These are phyloP conservation scores for Carapus acus DNA, from an alignment of 2,797 vertebrate genomes.

Conservation along the genomic window DNA sequence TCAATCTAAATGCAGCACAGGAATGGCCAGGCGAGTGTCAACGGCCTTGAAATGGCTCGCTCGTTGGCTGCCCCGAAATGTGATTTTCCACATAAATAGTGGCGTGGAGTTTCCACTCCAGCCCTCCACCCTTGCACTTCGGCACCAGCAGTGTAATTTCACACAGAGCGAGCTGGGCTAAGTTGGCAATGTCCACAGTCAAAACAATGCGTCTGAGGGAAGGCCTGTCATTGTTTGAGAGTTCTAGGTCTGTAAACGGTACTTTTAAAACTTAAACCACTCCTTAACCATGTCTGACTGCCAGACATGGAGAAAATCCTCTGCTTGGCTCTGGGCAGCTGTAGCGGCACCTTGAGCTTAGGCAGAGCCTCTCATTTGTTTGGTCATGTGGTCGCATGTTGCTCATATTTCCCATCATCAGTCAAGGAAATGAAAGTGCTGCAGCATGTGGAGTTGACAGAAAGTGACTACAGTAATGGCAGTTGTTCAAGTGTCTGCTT, in stretches of 20 bases:
- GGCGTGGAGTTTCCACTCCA: conserved; percentile 40
- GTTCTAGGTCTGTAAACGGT: conserved; percentile 1
- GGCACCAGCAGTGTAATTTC: conserved; percentile 16
- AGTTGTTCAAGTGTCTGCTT: conserved; percentile 1
- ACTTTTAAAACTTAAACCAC: conserved; percentile 12
- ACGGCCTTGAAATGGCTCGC: conserved; percentile 8
- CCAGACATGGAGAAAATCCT: conserved; percentile 40
- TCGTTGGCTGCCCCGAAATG: conserved; percentile 19
- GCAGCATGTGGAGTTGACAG: neutral
- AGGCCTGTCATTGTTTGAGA: neutral
- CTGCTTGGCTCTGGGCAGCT: conserved; percentile 39
- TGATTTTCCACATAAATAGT: conserved; percentile 52
- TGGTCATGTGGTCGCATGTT: conserved; percentile 49
- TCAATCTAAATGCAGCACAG: conserved; percentile 17
- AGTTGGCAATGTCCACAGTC: conserved; percentile 11
- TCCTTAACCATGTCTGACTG: conserved; percentile 12
- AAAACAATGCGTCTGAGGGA: conserved; percentile 23
- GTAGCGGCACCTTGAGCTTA: conserved; percentile 50
- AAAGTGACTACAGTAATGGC: neutral
- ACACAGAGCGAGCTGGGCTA: conserved; percentile 6
- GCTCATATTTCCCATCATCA: conserved; percentile 56
- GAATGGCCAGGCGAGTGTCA: conserved; percentile 7
- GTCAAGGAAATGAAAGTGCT: conserved; percentile 12
- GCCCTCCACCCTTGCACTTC: conserved; percentile 22
- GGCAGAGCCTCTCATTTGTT: conserved; percentile 48